Evolutionary conservation across 2,797 vertebrate genomes (phyloP).

Genomic region (Aeoliscus strigatus): DNA sequence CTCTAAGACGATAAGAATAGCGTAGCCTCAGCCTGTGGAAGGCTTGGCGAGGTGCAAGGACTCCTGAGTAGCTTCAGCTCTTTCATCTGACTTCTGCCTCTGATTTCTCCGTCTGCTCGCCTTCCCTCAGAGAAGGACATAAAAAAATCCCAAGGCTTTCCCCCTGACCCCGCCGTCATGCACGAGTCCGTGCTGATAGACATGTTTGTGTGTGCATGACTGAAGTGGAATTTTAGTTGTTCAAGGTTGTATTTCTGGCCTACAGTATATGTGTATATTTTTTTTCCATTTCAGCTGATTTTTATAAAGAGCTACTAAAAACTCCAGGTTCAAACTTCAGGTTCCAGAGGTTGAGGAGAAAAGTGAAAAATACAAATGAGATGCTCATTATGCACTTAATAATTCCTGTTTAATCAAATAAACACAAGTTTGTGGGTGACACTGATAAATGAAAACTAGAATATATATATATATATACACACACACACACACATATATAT

Average conservation of each 20-base stretch:
- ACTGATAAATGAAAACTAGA: constrained; percentile 3
- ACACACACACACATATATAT: no score
- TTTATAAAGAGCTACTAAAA: no score
- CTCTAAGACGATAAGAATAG: constrained; percentile 42
- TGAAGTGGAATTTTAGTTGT: constrained; percentile 13
- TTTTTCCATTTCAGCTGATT: background rate
- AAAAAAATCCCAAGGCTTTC: constrained; percentile 22
- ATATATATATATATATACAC: no score
- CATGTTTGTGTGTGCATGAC: constrained; percentile 13
- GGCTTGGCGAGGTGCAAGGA: constrained; percentile 30
- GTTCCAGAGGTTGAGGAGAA: constrained; percentile 2
- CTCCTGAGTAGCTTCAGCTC: constrained; percentile 42
- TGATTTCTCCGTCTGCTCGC: constrained; percentile 30
- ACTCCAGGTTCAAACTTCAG: background rate
- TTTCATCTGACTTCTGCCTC: constrained; percentile 50
- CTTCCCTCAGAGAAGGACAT: constrained; percentile 25
- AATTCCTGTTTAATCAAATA: background rate
- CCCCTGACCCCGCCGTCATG: constrained; percentile 24
- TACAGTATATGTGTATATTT: background rate
- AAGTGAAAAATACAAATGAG: constrained; percentile 11
- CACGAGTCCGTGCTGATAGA: constrained; percentile 12
- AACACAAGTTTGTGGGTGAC: background rate
- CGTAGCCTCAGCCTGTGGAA: constrained; percentile 31
- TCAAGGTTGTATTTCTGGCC: constrained; percentile 3
- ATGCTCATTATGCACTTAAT: constrained; percentile 6